Base-by-base conservation (phyloP, 1,140 invertebrate genomes). In the Ctenoplectra terminalis region DNA sequence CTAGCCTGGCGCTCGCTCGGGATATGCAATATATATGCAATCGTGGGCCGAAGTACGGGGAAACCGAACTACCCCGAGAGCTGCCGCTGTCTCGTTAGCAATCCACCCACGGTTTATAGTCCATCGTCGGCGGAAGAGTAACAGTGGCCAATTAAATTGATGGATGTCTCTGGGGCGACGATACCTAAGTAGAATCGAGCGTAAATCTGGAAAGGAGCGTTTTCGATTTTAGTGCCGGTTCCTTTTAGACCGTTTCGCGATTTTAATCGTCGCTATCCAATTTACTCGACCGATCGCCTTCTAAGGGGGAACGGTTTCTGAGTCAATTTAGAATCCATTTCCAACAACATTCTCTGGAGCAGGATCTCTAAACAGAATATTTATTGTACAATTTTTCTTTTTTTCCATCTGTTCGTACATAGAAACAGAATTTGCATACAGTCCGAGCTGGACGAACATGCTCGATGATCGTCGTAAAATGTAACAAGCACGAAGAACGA, bases 131-230 rank as follows among this genome's bases (percentile, higher is more conserved):
- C 90, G 91, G 89, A 93, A 93, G 93, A 93, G 93, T 93, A 94
- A 94, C 93, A 94, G 93, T 93, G 91, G 90, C 92, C 93, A 93
- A 94, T 94, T 94, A 93, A 94, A 94, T 94, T 94, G 93, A 94
- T 94, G 92, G 93, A 94, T 94, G 91, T 93, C 90, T 90, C 90
- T 83, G 77, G 85, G 64, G 90, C 87, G 84, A 81, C 88, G 78
- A 82, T 82, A 80, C 50, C 86, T 84, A 83, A 88, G 80, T 92
- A 92, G 93, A 93, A 93, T 90, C 67, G 76, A 11, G 69, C 34
- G 77, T 73, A 73, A 79, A 79, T 79, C 77, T 79, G 56, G 58
- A 50, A 63, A 43, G 34, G 34, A 70, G 60, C 34, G 56, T 52
- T 50, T 7, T 17, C 67, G 23, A 72, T 72, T 71, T 61, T 50